Base-by-base conservation (phyloP, 2,888 invertebrate genomes). In the Apamea epomidion region DNA sequence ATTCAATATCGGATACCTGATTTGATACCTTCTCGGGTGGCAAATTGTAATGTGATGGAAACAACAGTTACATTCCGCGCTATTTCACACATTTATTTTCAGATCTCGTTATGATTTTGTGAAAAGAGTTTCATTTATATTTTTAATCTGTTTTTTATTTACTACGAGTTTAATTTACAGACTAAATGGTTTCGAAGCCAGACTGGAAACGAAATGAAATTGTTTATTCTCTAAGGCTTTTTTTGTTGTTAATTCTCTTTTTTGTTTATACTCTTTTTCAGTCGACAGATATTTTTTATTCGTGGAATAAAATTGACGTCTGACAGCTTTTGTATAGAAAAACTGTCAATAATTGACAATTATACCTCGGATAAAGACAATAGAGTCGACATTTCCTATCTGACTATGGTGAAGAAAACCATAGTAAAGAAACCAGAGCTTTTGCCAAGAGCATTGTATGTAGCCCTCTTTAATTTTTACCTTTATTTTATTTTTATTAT, bases 1-100 rank as follows among this genome's bases (percentile, higher is more conserved):
- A 90, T 91, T 91, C 88, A 91, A 91, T 91, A 89, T 85, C 75
- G 85, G 87, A 89, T 90, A 90, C 88, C 84, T 88, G 89, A 91
- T 79, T 78, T 82, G 85, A 88, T 85, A 89, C 83, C 72, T 69
- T 74, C 73, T 88, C 87, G 81, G 76, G 83, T 80, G 84, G 87
- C 88, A 89, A 89, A 88, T 87, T 78, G 80, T 88, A 84, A 89
- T 77, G 76, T 86, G 76, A 86, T 80, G 73, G 83, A 74, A 80
- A 76, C 78, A 86, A 83, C 68, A 72, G 70, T 75, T 54, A 77
- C 64, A 81, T 76, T 77, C 51, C 69, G 32, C 58, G 74, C 74
- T 51, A 76, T 87, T 85, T 79, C 67, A 72, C 75, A 74, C 48
- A 78, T 83, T 84, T 71, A 32, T 80, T 83, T 51, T 37, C 25